Base-by-base conservation (phyloP, 1,140 invertebrate species). In the Tetramorium alpestre region DNA sequence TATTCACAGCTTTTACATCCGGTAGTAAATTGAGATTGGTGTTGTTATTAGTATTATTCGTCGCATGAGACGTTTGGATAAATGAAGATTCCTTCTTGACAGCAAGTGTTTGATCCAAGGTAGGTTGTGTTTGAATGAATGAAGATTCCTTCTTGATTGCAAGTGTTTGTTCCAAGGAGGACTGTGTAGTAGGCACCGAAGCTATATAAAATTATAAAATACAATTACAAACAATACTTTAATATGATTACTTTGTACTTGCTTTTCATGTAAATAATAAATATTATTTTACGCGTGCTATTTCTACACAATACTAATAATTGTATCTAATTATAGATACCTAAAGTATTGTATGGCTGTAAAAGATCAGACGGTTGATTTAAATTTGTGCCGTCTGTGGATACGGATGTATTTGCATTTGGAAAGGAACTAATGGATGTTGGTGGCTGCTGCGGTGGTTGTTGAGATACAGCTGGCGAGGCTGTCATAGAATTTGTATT, bases 261-360 rank as follows among this genome's bases (percentile, higher is more conserved):
- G 18, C 25, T 65, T 78, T 47, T 72, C 44, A 72, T 41, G 22
- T 25, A 33, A 33, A 80, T 25, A 44, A 54, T 33, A 33, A 62
- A 62, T 25, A 38, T 25, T 38, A 41, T 56, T 54, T 25, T 38
- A 54, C 2, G 13, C 13, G 16, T 33, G 11, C 16, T 80, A 16
- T 44, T 78, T 51, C 25, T 49, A 85, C 33, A 51, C 25, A 62
- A 77, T 77, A 44, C 3, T 38, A 80, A 77, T 78, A 64, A 76
- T 62, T 41, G 25, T 64, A 64, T 64, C 56, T 64, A 28, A 7
- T 47, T 64, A 76, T 60, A 25, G 22, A 62, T 28, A 77, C 56
- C 41, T 75, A 95, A 67, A 92, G 94, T 88, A 92, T 93, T 95
- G 85, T 93, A 95, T 62, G 94, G 89, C 89, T 95, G 94, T 82